A percentile compares a stretch with the other conserved stretches of the same genome.
phyloP scores from a whole-genome alignment of 2,113 vertebrate species.

The Silurus asotus region DNA sequence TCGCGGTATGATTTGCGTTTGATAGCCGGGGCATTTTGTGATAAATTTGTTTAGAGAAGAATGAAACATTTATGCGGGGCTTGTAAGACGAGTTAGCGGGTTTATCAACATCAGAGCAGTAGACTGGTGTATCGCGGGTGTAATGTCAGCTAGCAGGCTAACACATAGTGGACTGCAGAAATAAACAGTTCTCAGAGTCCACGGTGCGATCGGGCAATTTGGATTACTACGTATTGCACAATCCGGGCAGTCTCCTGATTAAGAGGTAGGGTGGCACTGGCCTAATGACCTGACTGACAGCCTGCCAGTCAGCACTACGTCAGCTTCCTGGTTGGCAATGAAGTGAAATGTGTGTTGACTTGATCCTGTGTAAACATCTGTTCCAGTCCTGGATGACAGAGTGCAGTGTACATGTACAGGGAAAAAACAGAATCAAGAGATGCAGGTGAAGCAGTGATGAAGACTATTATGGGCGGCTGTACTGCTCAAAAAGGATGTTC shows the following conservation, averaged over 20 bases:
- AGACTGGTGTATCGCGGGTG: neutral
- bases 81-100: neutral
- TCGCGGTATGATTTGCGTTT: neutral
- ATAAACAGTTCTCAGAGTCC: neutral
- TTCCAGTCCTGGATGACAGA: neutral
- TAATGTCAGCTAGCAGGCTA: neutral
- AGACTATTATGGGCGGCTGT: too few relatives aligned
- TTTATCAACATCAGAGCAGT: neutral
- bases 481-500: neutral
- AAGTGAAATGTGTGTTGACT: neutral
- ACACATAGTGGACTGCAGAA: too few relatives aligned
- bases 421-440: neutral
- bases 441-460: too few relatives aligned
- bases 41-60: neutral
- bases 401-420: neutral
- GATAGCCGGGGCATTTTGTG: neutral
- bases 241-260: neutral
- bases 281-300: neutral
- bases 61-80: neutral
- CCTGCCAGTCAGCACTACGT: neutral
- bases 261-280: too few relatives aligned
- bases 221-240: neutral
- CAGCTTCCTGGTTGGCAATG: neutral
- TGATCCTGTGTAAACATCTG: neutral
- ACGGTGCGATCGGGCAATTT: neutral